A percentile compares a stretch with the other conserved stretches of the same genome.
Conservation (phyloP, 1,140 invertebrate genomes). For the Sweltsa coloradensis region DNA sequence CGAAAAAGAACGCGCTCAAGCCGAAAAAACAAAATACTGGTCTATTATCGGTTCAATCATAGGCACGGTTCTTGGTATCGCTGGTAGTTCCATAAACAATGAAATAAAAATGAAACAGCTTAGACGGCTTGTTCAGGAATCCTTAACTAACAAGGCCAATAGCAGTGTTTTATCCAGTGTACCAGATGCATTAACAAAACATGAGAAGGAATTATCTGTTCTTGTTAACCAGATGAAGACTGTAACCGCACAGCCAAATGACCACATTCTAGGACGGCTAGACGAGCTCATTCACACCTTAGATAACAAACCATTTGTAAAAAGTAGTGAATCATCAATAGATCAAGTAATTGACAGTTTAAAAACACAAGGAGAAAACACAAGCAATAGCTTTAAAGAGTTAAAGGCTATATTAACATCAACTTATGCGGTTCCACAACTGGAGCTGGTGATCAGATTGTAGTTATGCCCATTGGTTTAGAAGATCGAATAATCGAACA, state of each 20-base stretch:
- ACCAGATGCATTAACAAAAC: slow-evolving; percentile 6
- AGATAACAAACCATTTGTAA: slow-evolving; percentile 6
- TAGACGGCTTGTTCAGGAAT: slow-evolving; percentile 38
- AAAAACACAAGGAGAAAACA: neutral
- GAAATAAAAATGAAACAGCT: slow-evolving; percentile 51
- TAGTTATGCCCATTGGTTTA: neutral
- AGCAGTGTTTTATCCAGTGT: neutral
- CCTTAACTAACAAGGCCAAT: slow-evolving; percentile 4
- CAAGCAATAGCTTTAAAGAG: slow-evolving; percentile 5
- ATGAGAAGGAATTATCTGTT: slow-evolving; percentile 1
- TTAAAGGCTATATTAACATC: neutral
- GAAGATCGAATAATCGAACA: neutral
- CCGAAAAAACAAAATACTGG: slow-evolving; percentile 67
- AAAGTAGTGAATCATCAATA: neutral
- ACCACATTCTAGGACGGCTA: neutral
- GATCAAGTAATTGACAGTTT: neutral
- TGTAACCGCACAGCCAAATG: neutral
- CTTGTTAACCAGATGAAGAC: slow-evolving; percentile 10
- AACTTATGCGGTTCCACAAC: neutral
- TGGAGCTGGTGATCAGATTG: neutral
- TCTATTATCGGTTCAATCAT: slow-evolving; percentile 57
- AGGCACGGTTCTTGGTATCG: slow-evolving; percentile 51
- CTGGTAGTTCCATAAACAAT: slow-evolving; percentile 52
- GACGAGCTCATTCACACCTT: slow-evolving; percentile 1
- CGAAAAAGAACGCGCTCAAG: slow-evolving; percentile 57